These are phyloP conservation scores for Pedetes capensis DNA, from an alignment of 2,113 vertebrate genomes.

Conservation along the genomic window DNA sequence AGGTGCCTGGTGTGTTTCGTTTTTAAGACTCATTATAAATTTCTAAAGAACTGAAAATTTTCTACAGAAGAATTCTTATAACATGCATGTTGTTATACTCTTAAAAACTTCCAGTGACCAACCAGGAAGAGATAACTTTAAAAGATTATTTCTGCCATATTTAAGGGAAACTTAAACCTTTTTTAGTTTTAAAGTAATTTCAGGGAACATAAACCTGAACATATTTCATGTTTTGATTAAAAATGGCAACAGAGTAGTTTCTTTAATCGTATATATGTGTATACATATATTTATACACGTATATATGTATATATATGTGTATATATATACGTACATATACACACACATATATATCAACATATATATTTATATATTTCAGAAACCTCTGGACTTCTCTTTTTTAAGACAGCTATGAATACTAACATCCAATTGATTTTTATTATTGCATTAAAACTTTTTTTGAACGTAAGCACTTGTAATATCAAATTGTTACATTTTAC, in stretches of 20 bases:
- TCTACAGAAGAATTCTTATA: not conserved
- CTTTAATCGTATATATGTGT: not conserved
- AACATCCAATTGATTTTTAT: not conserved
- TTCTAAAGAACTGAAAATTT: slow-evolving; percentile 9
- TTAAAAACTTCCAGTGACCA: not conserved
- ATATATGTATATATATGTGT: no score
- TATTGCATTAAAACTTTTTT: not conserved
- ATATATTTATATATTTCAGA: no score
- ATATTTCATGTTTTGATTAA: not conserved
- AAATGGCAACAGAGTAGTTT: not conserved
- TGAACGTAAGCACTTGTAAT: not conserved
- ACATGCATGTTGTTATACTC: slow-evolving; percentile 31
- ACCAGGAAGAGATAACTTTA: slow-evolving; percentile 40
- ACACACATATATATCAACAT: no score
- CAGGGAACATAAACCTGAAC: fast-evolving
- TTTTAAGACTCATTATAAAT: not conserved
- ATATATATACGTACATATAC: no score
- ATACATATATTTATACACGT: no score
- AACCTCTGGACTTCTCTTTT: not conserved
- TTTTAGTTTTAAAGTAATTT: slow-evolving; percentile 21
- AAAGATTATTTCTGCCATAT: slow-evolving; percentile 18
- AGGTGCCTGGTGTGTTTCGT: not conserved
- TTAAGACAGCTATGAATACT: not conserved
- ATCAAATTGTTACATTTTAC: not conserved
- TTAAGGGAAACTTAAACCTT: not conserved